Base-by-base conservation (phyloP, 2,888 invertebrate species). In the Spilarctia lutea region DNA sequence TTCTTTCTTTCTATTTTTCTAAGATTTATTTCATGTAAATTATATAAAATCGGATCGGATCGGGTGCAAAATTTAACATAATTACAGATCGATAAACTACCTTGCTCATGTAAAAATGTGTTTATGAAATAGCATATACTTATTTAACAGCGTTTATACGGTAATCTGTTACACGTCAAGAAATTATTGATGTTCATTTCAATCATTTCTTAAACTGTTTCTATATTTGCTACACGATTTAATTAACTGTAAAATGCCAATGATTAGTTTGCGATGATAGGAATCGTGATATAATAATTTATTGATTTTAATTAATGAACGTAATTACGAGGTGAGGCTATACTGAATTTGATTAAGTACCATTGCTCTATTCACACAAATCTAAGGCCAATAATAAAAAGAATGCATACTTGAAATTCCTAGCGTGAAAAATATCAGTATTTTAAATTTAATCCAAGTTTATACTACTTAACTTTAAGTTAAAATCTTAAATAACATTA, bases 121-220 rank as follows among this genome's bases (percentile, higher is more conserved):
- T 52, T 52, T 52, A 52, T 24, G 7, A 48, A 48, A 48, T 48
- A 24, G 52, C 1, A 52, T 4, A 8, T 8, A 8, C 24, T 24
- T 24, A 24, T 52, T 7, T 35, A 35, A 6, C 2, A 56, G 2
- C 11, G 24, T n/a, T 56, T n/a, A n/a, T 11, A n/a, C 56, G 10
- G 56, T 56, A 56, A 56, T 56, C n/a, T 56, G 56, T 56, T 56
- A n/a, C n/a, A 56, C 13, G 60, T 63, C 60, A 63, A 63, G 60
- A 30, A 6, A 30, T 30, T 63, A 63, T 16, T 63, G 27, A 63
- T 63, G 3, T n/a, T 27, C 27, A 60, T 11, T 27, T 27, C 16
- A 27, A 63, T 63, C 27, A 27, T 63, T 30, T 56, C 10, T 60
- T 30, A 63, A 63, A 4, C 30, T 63, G 60, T 30, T 63, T 63